These are phyloP conservation scores for Semaprochilodus insignis DNA, from an alignment of 2,797 vertebrate genomes.

Conservation along the genomic window DNA sequence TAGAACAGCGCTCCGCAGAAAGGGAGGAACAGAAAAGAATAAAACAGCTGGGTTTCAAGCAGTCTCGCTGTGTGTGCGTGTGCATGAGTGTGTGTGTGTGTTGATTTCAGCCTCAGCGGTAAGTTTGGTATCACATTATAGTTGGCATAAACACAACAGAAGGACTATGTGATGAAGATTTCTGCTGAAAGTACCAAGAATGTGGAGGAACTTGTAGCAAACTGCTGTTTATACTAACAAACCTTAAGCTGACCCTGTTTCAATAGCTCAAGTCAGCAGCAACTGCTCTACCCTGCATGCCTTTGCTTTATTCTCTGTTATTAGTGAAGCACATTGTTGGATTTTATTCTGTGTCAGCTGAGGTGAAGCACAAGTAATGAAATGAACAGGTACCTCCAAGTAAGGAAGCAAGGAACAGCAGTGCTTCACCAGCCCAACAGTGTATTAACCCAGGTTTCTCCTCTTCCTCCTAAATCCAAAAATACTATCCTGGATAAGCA, in stretches of 20 bases:
- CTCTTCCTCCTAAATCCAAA: background rate
- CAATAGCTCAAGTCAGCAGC: conserved; percentile 9
- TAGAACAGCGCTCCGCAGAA: conserved; percentile 38
- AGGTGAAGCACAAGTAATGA: background rate
- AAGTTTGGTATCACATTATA: conserved; percentile 28
- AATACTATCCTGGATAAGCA: background rate
- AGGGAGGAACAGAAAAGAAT: conserved; percentile 37
- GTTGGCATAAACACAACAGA: conserved; percentile 5
- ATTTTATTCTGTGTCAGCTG: background rate
- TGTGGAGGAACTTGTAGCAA: conserved; percentile 25
- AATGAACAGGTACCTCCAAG: background rate
- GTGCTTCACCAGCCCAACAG: background rate
- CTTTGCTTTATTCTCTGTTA: background rate
- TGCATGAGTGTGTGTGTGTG: conserved; percentile 25
- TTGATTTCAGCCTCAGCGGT: conserved; percentile 38
- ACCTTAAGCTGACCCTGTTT: background rate
- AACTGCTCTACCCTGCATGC: background rate
- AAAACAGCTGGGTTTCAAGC: conserved; percentile 48
- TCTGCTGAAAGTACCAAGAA: conserved; percentile 14
- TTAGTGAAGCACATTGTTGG: background rate
- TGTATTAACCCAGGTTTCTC: background rate
- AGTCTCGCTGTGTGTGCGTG: conserved; percentile 16
- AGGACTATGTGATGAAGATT: conserved; percentile 19
- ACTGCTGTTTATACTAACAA: conserved; percentile 23
- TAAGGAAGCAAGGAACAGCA: background rate